Evolutionary conservation across 1,140 invertebrate species (phyloP).

Genomic region (Delia radicum): DNA sequence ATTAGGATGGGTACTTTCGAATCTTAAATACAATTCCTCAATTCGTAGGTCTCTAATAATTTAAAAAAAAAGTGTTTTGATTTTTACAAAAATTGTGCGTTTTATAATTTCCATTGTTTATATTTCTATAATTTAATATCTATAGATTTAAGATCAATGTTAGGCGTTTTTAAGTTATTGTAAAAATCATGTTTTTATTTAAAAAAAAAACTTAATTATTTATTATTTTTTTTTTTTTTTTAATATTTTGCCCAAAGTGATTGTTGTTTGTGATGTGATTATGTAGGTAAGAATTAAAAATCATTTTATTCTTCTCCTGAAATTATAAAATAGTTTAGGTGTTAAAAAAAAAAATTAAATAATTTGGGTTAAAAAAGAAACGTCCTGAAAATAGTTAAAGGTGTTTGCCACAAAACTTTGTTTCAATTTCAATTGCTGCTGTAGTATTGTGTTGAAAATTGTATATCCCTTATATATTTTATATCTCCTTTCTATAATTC

Average conservation of each 20-base stretch:
- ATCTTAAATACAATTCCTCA: too few species aligned
- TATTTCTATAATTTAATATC: background rate
- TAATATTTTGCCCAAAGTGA: background rate
- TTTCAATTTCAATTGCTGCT: background rate
- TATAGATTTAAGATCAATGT: background rate
- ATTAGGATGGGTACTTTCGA: too few species aligned
- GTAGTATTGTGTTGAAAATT: background rate
- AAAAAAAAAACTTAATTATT: background rate
- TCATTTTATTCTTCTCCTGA: background rate
- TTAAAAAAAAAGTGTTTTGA: background rate
- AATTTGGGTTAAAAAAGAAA: too few species aligned
- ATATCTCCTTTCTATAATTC: background rate
- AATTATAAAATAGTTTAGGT: too few species aligned
- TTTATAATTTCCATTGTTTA: background rate
- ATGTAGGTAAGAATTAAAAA: background rate
- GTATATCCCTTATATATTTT: too few species aligned
- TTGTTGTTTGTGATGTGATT: conserved; percentile 7
- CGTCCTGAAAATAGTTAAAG: too few species aligned
- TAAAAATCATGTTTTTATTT: background rate
- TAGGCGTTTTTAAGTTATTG: background rate
- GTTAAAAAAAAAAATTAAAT: too few species aligned
- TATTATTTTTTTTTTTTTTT: background rate
- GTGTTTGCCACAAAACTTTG: too few species aligned
- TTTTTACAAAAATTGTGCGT: too few species aligned
- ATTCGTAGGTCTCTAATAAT: too few species aligned